phyloP scores from a whole-genome alignment of 2,888 invertebrate species.

The Julus scanicus region DNA sequence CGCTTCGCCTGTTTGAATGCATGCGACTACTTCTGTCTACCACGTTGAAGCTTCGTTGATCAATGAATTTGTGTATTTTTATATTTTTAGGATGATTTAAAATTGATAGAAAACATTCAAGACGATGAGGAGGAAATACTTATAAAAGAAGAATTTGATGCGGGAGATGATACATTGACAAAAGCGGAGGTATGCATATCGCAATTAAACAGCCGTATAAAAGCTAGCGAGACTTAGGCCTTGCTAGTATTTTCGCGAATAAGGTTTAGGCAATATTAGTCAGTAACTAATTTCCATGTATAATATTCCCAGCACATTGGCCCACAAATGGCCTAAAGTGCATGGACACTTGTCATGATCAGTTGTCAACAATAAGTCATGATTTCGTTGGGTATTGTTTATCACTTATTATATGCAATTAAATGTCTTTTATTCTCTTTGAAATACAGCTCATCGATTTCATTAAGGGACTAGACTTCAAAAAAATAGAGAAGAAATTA shows the following conservation, averaged over 20 bases:
- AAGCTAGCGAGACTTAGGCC: too few relatives aligned
- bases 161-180: background rate
- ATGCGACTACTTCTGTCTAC: too few relatives aligned
- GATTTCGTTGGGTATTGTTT: too few relatives aligned
- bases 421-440: background rate
- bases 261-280: too few relatives aligned
- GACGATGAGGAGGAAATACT: constrained; percentile 49
- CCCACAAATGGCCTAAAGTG: too few relatives aligned
- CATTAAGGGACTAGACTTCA: background rate
- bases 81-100: constrained; percentile 41
- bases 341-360: background rate
- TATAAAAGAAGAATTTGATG: constrained; percentile 1
- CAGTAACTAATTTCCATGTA: too few relatives aligned
- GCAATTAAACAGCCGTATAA: too few relatives aligned
- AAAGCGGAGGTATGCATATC: constrained; percentile 13
- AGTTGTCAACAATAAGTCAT: too few relatives aligned
- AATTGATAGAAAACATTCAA: constrained; percentile 26
- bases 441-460: background rate
- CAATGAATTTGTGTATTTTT: background rate
- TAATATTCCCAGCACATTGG: too few relatives aligned
- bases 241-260: too few relatives aligned
- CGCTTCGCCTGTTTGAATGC: background rate
- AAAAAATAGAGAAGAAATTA: background rate
- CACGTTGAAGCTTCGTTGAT: background rate
- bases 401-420: background rate